These are phyloP conservation scores for Agraylea sexmaculata DNA, from an alignment of 1,140 invertebrate species.

Conservation along the genomic window DNA sequence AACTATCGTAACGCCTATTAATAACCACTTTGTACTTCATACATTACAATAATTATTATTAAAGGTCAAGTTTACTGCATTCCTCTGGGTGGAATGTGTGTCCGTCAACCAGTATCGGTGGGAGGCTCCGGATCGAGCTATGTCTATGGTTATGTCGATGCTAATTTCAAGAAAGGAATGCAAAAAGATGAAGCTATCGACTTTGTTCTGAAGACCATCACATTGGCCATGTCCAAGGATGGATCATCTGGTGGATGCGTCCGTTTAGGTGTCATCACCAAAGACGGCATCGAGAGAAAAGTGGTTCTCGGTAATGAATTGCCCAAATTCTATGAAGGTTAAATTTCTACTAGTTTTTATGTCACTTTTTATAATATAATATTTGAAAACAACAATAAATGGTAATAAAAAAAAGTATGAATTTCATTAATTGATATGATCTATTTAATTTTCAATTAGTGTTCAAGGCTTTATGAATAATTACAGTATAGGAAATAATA, in stretches of 20 bases:
- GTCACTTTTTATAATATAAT: not conserved
- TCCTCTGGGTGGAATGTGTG: conserved; percentile 88
- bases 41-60: not conserved
- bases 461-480: not conserved
- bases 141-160: conserved; percentile 90
- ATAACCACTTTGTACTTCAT: conserved; percentile 25
- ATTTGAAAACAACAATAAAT: not conserved
- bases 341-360: conserved; percentile 16
- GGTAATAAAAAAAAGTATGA: too few species aligned
- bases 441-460: not conserved
- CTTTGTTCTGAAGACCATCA: conserved; percentile 76
- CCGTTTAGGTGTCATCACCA: conserved; percentile 78
- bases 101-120: conserved; percentile 73
- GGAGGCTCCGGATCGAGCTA: conserved; percentile 96
- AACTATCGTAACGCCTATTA: conserved; percentile 45
- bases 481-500: not conserved
- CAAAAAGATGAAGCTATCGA: conserved; percentile 71
- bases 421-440: too few species aligned
- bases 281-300: conserved; percentile 68
- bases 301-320: conserved; percentile 57
- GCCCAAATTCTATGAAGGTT: conserved; percentile 65
- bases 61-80: conserved; percentile 78
- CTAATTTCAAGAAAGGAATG: conserved; percentile 79
- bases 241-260: conserved; percentile 92
- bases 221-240: conserved; percentile 85